Percentiles rank a stretch among this genome's conserved stretches.
phyloP scores from a whole-genome alignment of 1,140 invertebrate species.

The roundworm (Caenorhabditis elegans) region DNA sequence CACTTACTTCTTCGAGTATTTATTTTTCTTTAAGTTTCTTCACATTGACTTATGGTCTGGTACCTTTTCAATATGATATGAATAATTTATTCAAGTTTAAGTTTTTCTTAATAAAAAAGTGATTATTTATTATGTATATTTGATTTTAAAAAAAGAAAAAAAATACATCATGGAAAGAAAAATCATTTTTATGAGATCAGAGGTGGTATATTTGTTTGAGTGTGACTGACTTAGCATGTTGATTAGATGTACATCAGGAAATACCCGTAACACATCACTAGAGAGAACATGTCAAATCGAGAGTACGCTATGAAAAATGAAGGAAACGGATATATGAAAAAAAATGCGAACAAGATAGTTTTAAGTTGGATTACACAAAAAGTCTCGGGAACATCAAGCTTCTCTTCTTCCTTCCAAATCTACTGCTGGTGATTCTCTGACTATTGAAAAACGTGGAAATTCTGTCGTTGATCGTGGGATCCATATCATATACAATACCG shows the following conservation, averaged over 20 bases:
- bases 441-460: slow-evolving; percentile 36
- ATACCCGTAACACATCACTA: slow-evolving; percentile 27
- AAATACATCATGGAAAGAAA: neutral
- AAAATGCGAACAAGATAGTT: neutral
- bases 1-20: slow-evolving; percentile 19
- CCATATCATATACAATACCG: slow-evolving; percentile 37
- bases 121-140: neutral
- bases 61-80: neutral
- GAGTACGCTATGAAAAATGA: neutral
- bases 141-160: too few species aligned
- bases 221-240: neutral
- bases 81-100: neutral
- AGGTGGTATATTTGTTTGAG: neutral
- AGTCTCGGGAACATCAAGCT: neutral
- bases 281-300: slow-evolving; percentile 33
- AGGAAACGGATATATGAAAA: neutral
- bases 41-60: neutral
- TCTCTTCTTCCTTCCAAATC: slow-evolving; percentile 10
- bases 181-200: neutral
- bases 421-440: neutral
- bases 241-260: slow-evolving; percentile 9
- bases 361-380: neutral
- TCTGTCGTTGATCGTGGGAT: slow-evolving; percentile 34
- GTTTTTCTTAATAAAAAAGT: neutral
- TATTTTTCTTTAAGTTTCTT: neutral